phyloP scores from a whole-genome alignment of 2,888 invertebrate genomes.

The Drosophila anceps region DNA sequence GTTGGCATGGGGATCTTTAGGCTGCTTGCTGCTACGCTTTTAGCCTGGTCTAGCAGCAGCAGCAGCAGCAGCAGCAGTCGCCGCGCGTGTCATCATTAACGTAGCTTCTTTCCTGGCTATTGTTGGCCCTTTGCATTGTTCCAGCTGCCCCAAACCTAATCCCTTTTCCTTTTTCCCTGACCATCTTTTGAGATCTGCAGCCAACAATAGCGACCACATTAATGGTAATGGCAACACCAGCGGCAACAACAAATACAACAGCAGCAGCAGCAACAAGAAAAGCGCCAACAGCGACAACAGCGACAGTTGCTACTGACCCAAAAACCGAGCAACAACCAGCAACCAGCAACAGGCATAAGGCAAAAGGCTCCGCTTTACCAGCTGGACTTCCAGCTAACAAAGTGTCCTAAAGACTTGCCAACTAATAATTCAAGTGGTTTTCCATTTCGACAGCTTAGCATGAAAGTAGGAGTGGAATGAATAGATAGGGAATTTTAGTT shows the following conservation, averaged over 20 bases:
- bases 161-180: slow-evolving; percentile 28
- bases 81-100: slow-evolving; percentile 82
- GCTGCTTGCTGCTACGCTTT: slow-evolving; percentile 43
- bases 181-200: slow-evolving; percentile 41
- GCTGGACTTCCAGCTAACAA: slow-evolving; percentile 18
- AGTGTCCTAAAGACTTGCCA: slow-evolving; percentile 17
- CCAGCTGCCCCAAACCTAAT: slow-evolving; percentile 25
- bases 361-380: slow-evolving; percentile 26
- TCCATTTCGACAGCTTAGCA: slow-evolving; percentile 17
- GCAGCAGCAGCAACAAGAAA: slow-evolving; percentile 24
- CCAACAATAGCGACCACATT: slow-evolving; percentile 67
- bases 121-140: slow-evolving; percentile 63
- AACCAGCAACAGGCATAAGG: slow-evolving; percentile 13
- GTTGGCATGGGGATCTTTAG: slow-evolving; percentile 56
- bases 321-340: slow-evolving; percentile 43
- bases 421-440: slow-evolving; percentile 24
- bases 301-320: slow-evolving; percentile 70
- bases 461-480: neutral
- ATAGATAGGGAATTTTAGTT: neutral
- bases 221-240: slow-evolving; percentile 75
- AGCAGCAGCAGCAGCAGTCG: slow-evolving; percentile 15
- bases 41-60: slow-evolving; percentile 60
- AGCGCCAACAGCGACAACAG: slow-evolving; percentile 39
- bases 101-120: slow-evolving; percentile 55
- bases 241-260: slow-evolving; percentile 68